Evolutionary conservation across 2,797 vertebrate species (phyloP).

Genomic region (Channallabes apus): DNA sequence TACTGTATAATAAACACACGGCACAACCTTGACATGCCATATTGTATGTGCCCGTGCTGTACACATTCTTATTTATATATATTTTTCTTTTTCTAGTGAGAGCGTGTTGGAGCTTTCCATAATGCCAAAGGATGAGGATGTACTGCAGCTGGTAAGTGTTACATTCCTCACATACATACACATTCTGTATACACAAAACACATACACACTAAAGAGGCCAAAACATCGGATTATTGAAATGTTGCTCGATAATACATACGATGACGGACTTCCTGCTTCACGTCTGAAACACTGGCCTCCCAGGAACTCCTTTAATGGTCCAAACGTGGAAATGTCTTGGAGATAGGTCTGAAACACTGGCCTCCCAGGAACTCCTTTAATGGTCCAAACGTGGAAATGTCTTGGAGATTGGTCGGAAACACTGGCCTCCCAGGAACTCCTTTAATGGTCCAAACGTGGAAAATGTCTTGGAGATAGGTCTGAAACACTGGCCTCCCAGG

Average conservation of each 20-base stretch:
- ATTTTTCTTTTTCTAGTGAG: slow-evolving; percentile 72
- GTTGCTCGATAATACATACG: background rate
- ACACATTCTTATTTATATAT: background rate
- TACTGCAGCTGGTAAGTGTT: slow-evolving; percentile 93
- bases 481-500: too few species aligned
- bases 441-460: too few species aligned
- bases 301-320: too few species aligned
- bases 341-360: too few species aligned
- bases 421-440: too few species aligned
- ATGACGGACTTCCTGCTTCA: too few species aligned
- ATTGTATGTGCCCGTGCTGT: background rate
- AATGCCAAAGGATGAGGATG: slow-evolving; percentile 97
- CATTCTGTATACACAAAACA: background rate
- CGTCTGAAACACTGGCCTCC: too few species aligned
- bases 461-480: too few species aligned
- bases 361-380: too few species aligned
- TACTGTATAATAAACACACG: background rate
- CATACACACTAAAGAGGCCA: background rate
- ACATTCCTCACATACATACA: background rate
- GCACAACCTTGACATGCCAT: background rate
- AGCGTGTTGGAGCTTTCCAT: slow-evolving; percentile 93
- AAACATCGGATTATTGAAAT: background rate
- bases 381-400: too few species aligned
- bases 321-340: too few species aligned
- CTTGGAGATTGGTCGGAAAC: too few species aligned